Percentiles rank a stretch among this genome's conserved stretches.
phyloP scores from a whole-genome alignment of 2,888 invertebrate genomes.

The Papilio demoleus region DNA sequence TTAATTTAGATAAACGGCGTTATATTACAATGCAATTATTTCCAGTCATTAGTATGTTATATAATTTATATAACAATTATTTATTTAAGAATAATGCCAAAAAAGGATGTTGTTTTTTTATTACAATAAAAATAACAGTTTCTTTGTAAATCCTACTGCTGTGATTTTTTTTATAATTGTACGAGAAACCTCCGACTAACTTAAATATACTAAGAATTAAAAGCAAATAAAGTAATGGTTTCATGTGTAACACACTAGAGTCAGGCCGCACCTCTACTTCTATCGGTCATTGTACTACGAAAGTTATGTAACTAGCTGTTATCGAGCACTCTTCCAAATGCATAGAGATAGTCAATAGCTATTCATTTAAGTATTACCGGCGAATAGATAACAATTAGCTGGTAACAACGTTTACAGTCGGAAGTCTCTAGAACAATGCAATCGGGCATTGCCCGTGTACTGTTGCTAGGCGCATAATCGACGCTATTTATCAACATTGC shows the following conservation, averaged over 20 bases:
- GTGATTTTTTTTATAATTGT: too few species aligned
- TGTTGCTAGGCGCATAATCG: slow-evolving; percentile 30
- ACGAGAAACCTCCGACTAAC: too few species aligned
- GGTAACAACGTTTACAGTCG: slow-evolving; percentile 39
- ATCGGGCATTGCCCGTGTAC: slow-evolving; percentile 52
- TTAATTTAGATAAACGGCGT: background rate
- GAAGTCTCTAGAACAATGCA: slow-evolving; percentile 53
- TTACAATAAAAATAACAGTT: too few species aligned
- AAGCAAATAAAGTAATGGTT: slow-evolving; percentile 39
- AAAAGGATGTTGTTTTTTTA: too few species aligned
- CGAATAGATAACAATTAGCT: slow-evolving; percentile 51
- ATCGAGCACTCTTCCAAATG: slow-evolving; percentile 48
- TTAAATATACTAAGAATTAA: too few species aligned
- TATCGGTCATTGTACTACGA: slow-evolving; percentile 66
- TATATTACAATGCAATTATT: background rate
- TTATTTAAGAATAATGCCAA: background rate
- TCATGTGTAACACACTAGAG: slow-evolving; percentile 34
- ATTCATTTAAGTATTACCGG: slow-evolving; percentile 55
- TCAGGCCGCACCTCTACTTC: slow-evolving; percentile 48
- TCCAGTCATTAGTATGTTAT: background rate
- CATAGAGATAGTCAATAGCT: slow-evolving; percentile 57
- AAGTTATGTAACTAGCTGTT: slow-evolving; percentile 51
- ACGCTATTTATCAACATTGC: slow-evolving; percentile 20
- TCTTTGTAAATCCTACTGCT: too few species aligned
- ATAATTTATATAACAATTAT: background rate